A percentile compares a stretch with the other conserved stretches of the same genome.
Conservation (phyloP, 2,113 vertebrate genomes). For the Zapornia atra region DNA sequence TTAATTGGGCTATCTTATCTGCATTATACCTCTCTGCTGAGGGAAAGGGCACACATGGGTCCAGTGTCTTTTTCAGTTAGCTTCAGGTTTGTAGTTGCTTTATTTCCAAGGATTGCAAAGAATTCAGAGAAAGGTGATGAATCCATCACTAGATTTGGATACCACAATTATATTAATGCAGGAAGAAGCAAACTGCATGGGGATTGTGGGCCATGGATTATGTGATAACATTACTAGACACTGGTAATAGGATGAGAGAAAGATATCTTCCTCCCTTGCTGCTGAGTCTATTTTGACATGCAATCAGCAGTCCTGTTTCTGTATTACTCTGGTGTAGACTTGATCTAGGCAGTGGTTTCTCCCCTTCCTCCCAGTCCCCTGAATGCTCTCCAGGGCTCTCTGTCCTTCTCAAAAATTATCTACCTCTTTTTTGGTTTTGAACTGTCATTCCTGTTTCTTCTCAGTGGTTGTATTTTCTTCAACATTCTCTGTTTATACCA, state of each 20-base stretch:
- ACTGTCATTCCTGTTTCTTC: not conserved
- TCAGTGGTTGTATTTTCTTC: not conserved
- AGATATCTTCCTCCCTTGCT: not conserved
- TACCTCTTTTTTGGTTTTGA: not conserved
- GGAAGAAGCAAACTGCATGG: not conserved
- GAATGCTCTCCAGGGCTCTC: not conserved
- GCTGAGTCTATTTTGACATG: not conserved
- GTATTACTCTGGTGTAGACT: not conserved
- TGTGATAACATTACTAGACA: not conserved
- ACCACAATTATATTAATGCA: not conserved
- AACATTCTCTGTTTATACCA: not conserved
- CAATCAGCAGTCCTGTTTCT: not conserved
- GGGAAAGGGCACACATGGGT: not conserved
- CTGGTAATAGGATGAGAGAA: not conserved
- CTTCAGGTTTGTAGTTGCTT: not conserved
- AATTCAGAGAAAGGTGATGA: not conserved
- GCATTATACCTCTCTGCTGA: not conserved
- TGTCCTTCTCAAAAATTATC: not conserved
- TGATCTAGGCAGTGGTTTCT: not conserved
- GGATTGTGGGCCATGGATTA: not conserved
- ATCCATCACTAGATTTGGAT: not conserved
- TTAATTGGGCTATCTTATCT: not conserved
- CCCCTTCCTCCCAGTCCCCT: not conserved
- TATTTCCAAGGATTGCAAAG: not conserved
- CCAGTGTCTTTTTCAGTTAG: not conserved